Conservation (phyloP, 2,888 invertebrate species). For the Erpobdella octoculata region DNA sequence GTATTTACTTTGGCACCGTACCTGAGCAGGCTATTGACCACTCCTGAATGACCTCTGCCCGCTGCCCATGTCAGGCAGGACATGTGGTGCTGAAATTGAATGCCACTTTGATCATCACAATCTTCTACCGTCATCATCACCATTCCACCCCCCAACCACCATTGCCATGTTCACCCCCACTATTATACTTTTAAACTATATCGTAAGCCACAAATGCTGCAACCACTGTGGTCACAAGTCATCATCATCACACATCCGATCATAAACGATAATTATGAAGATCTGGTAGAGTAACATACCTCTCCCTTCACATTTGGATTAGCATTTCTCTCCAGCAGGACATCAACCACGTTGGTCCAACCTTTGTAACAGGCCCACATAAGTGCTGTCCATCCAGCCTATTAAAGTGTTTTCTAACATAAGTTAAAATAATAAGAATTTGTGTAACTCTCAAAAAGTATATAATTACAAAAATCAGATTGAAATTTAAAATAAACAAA, state of each 20-base stretch:
- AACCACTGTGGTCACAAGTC: too few relatives aligned
- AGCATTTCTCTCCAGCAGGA: conserved; percentile 75
- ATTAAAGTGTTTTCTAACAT: conserved; percentile 25
- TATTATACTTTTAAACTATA: not conserved
- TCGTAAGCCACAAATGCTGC: too few relatives aligned
- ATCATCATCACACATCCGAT: too few relatives aligned
- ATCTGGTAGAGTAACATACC: too few relatives aligned
- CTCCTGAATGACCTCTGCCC: conserved; percentile 76
- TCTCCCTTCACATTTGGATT: conserved; percentile 92
- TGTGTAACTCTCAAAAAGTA: not conserved
- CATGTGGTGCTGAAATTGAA: conserved; percentile 69
- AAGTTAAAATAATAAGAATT: not conserved
- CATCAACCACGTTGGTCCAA: conserved; percentile 59
- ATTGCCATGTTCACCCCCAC: not conserved
- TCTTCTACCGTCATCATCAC: too few relatives aligned
- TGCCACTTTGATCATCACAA: too few relatives aligned
- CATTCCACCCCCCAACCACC: too few relatives aligned
- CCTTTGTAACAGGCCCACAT: conserved; percentile 98
- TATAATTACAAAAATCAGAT: conserved; percentile 2
- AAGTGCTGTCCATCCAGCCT: conserved; percentile 93
- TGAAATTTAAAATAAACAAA: not conserved
- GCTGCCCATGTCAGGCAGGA: conserved; percentile 93
- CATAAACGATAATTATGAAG: too few relatives aligned
- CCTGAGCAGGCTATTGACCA: conserved; percentile 72
- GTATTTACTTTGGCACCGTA: conserved; percentile 60